phyloP scores from a whole-genome alignment of 2,888 invertebrate genomes.

The Automeris io region DNA sequence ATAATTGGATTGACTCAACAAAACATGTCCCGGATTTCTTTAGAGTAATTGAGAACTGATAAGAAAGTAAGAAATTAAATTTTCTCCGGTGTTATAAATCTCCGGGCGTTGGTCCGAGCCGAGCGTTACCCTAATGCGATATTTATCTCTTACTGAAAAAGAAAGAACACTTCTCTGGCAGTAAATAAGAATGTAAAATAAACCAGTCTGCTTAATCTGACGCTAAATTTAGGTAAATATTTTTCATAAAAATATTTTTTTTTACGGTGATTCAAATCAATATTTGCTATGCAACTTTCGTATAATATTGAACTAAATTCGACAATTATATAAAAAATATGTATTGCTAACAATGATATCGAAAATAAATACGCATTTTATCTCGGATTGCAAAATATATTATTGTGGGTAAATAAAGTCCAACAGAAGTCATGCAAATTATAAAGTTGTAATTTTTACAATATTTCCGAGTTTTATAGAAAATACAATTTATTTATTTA shows the following conservation, averaged over 20 bases:
- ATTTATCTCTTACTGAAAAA: slow-evolving; percentile 57
- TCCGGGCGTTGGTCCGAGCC: slow-evolving; percentile 26
- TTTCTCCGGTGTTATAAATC: slow-evolving; percentile 54
- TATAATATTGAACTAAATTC: no score
- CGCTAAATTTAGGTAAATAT: slow-evolving; percentile 23
- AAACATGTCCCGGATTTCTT: slow-evolving; percentile 30
- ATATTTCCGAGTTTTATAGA: no score
- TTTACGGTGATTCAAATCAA: no score
- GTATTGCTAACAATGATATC: no score
- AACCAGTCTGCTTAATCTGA: slow-evolving; percentile 21
- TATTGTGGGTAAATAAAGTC: no score
- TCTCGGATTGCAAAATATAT: no score
- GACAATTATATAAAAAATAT: no score
- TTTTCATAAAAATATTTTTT: slow-evolving; percentile 14
- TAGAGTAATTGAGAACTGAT: slow-evolving; percentile 38
- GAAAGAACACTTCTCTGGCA: slow-evolving; percentile 51
- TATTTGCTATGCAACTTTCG: no score
- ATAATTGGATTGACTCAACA: slow-evolving; percentile 1
- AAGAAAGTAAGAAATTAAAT: slow-evolving; percentile 43
- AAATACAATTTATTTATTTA: no score
- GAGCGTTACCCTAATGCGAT: slow-evolving; percentile 57
- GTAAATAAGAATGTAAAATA: slow-evolving; percentile 51
- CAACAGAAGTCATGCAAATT: no score
- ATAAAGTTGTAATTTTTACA: no score
- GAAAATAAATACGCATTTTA: no score